Percentiles rank a stretch among this genome's conserved stretches.
phyloP scores from a whole-genome alignment of 2,113 vertebrate genomes.

The Riparia riparia region DNA sequence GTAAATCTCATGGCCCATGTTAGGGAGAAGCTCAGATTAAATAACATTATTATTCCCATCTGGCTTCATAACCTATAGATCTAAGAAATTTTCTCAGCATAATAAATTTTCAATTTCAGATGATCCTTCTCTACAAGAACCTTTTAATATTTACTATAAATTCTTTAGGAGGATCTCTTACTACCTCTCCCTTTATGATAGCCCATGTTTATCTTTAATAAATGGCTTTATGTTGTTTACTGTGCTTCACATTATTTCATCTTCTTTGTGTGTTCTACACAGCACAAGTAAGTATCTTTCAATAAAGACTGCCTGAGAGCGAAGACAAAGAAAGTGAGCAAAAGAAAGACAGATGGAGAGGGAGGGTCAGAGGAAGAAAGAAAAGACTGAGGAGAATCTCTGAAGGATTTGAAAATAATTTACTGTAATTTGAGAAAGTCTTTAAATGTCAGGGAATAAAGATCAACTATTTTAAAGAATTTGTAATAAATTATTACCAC shows the following conservation, averaged over 20 bases:
- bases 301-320: constrained; percentile 9
- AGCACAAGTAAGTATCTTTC: constrained; percentile 19
- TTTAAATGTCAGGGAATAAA: background rate
- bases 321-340: background rate
- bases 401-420: constrained; percentile 16
- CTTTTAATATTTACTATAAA: background rate
- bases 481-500: background rate
- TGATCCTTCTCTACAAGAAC: background rate
- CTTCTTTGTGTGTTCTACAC: background rate
- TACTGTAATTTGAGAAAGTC: background rate
- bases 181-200: background rate
- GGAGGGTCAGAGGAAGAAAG: background rate
- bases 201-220: constrained; percentile 29
- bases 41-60: background rate
- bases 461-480: background rate
- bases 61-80: background rate
- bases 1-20: background rate
- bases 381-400: background rate
- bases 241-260: constrained; percentile 30
- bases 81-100: background rate
- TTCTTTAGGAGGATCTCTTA: background rate
- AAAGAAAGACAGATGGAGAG: background rate
- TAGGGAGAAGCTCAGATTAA: constrained; percentile 11
- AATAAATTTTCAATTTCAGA: constrained; percentile 13
- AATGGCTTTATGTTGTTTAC: constrained; percentile 52